Conservation (phyloP, 1,140 invertebrate genomes). For the Adoxophyes honmai region DNA sequence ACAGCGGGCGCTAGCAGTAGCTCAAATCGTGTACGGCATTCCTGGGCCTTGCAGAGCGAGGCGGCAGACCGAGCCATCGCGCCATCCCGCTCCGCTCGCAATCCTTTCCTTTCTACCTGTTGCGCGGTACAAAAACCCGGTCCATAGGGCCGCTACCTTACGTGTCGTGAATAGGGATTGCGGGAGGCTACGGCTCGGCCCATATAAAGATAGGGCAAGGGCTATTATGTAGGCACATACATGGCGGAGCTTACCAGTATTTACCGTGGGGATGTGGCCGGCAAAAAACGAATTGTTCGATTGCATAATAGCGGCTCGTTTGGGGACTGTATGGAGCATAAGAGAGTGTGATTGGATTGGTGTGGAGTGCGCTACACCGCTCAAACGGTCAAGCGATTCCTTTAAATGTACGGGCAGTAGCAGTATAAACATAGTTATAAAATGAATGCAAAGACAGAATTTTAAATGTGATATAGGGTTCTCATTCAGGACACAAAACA, state of each 20-base stretch:
- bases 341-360: constrained; percentile 47
- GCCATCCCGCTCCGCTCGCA: constrained; percentile 59
- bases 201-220: constrained; percentile 72
- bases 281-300: constrained; percentile 53
- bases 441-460: no score
- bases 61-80: constrained; percentile 46
- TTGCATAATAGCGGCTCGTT: constrained; percentile 65
- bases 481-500: no score
- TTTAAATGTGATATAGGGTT: no score
- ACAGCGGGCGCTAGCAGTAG: constrained; percentile 58
- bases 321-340: constrained; percentile 35
- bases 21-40: constrained; percentile 73
- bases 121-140: constrained; percentile 74
- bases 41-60: constrained; percentile 58
- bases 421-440: no score
- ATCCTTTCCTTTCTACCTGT: constrained; percentile 76
- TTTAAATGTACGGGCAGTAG: no score
- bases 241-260: constrained; percentile 46
- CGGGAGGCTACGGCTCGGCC: constrained; percentile 68
- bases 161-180: constrained; percentile 73
- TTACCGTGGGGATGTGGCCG: constrained; percentile 56
- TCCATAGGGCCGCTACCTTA: constrained; percentile 75
- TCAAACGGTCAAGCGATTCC: no score
- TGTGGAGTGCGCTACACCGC: no score
- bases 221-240: constrained; percentile 51